Percentiles rank a stretch among this genome's conserved stretches.
Evolutionary conservation across 2,888 invertebrate genomes (phyloP).

Genomic region (Stenodema calcarata): DNA sequence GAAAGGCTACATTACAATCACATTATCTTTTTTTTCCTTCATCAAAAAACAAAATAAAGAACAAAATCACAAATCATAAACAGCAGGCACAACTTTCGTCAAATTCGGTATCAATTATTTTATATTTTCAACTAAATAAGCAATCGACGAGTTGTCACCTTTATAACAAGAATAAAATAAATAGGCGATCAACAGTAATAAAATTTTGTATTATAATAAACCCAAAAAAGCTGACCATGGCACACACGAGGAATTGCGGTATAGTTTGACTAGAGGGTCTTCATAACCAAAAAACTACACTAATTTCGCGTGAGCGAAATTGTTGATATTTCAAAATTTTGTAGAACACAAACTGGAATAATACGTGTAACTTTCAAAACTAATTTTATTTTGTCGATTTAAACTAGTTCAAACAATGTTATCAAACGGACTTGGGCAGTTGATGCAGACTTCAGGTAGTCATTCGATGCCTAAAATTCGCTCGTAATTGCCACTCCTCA

Average conservation of each 20-base stretch:
- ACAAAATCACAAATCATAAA: background rate
- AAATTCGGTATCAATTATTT: background rate
- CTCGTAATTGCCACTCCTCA: too few relatives aligned
- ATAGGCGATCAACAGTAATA: background rate
- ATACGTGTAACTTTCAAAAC: too few relatives aligned
- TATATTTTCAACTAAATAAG: background rate
- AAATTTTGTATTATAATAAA: background rate
- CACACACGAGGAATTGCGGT: background rate
- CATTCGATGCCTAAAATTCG: too few relatives aligned
- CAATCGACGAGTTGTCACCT: background rate
- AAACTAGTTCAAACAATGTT: too few relatives aligned
- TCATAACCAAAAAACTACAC: too few relatives aligned
- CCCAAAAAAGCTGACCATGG: background rate
- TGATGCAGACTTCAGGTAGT: too few relatives aligned
- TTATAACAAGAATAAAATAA: background rate
- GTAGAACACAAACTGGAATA: too few relatives aligned
- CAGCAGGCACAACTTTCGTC: background rate
- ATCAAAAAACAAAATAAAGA: background rate
- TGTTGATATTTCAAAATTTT: too few relatives aligned
- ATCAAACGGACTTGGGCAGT: too few relatives aligned
- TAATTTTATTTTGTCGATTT: too few relatives aligned
- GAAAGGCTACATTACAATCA: conserved; percentile 18
- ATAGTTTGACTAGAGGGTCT: background rate
- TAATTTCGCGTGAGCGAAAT: too few relatives aligned
- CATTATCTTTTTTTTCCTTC: background rate